These are phyloP conservation scores for Chelidonichthys spinosus DNA, from an alignment of 2,797 vertebrate genomes.

Conservation along the genomic window DNA sequence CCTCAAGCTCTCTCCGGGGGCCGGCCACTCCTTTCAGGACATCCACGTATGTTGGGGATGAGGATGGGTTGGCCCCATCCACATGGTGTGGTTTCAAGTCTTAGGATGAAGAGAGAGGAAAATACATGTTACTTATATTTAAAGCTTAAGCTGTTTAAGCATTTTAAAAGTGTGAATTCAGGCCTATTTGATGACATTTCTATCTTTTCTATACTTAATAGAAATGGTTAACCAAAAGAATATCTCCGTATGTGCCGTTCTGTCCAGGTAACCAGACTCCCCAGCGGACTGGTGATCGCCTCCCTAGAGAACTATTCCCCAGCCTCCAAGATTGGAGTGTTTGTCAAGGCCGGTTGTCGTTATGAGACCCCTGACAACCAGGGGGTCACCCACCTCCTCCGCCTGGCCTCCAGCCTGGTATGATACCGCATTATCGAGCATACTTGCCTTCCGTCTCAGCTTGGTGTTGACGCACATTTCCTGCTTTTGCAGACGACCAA, in stretches of 20 bases:
- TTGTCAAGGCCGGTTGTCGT: constrained; percentile 92
- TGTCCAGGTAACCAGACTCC: constrained; percentile 86
- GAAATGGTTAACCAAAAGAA: not conserved
- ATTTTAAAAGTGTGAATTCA: not conserved
- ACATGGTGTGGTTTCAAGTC: not conserved
- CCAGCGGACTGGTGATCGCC: constrained; percentile 92
- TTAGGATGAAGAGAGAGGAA: constrained; percentile 1
- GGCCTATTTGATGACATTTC: too few relatives aligned
- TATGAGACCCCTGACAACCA: constrained; percentile 88
- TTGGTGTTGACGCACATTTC: constrained; percentile 15
- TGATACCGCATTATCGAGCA: not conserved
- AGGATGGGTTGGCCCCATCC: constrained; percentile 15
- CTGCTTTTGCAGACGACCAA: constrained; percentile 90
- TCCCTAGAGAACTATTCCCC: constrained; percentile 95
- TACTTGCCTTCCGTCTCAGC: not conserved
- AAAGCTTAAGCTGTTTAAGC: not conserved
- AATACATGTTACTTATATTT: not conserved
- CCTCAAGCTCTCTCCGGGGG: constrained; percentile 65
- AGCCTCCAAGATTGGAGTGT: constrained; percentile 91
- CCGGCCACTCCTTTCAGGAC: constrained; percentile 63
- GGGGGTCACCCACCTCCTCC: constrained; percentile 92
- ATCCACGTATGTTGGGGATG: constrained; percentile 74
- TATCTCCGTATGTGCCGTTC: not conserved
- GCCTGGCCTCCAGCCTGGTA: constrained; percentile 92
- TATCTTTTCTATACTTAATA: not conserved